These are phyloP conservation scores for Oscheius sp. DNA, from an alignment of 2,888 invertebrate genomes.

Conservation along the genomic window DNA sequence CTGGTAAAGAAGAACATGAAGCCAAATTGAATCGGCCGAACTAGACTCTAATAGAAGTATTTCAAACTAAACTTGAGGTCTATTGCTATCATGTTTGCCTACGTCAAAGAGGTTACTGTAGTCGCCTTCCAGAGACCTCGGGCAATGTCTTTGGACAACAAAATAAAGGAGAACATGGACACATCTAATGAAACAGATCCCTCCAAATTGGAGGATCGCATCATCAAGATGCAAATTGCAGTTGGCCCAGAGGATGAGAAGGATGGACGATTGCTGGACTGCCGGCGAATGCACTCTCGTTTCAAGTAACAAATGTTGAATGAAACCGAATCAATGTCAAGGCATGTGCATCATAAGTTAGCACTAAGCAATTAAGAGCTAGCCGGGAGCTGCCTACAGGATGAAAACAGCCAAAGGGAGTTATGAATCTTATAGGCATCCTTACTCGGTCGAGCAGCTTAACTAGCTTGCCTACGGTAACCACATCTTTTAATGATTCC, in stretches of 20 bases:
- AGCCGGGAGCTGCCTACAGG: neutral
- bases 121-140: no score
- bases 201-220: slow-evolving; percentile 13
- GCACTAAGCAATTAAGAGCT: slow-evolving; percentile 28
- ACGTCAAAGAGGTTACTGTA: neutral
- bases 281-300: slow-evolving; percentile 15
- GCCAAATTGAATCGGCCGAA: slow-evolving; percentile 19
- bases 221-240: slow-evolving; percentile 29
- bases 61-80: neutral
- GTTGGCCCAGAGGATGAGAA: slow-evolving; percentile 21
- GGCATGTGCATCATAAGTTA: slow-evolving; percentile 32
- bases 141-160: no score
- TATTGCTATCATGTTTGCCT: neutral
- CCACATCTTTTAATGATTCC: no score
- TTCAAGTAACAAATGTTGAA: slow-evolving; percentile 28
- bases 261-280: slow-evolving; percentile 7
- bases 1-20: slow-evolving; percentile 27
- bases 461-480: neutral
- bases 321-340: slow-evolving; percentile 31
- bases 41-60: neutral
- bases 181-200: neutral
- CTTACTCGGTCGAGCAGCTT: neutral
- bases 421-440: neutral
- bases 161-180: neutral
- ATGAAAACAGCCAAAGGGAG: slow-evolving; percentile 21